Evolutionary conservation across 2,888 invertebrate genomes (phyloP), one percentile per base, ranked within the genome.

Genomic region (Chrysodeixis includens): DNA sequence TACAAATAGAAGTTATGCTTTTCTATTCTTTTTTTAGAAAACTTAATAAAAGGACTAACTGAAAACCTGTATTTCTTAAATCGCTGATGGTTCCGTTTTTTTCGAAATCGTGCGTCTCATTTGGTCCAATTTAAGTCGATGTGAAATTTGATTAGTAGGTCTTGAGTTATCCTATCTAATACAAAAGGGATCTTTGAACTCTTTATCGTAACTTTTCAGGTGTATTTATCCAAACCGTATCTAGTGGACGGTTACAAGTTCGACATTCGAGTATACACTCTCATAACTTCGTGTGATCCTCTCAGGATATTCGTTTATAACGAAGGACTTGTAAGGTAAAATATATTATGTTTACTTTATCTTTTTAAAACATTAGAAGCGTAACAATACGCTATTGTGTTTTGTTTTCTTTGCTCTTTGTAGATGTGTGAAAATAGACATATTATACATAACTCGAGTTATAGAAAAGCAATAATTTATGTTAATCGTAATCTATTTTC

Each of bases 171-270:
- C n/a, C n/a, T n/a, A n/a, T n/a, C n/a, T n/a, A n/a, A n/a, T n/a
- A n/a, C n/a, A n/a, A n/a, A n/a, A n/a, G n/a, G n/a, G n/a, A n/a
- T n/a, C n/a, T n/a, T n/a, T n/a, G n/a, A n/a, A n/a, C n/a, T n/a
- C n/a, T 40, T 40, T 30, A 8, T 44, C 40, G 56, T 20, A 53
- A 20, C 10, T 26, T 91, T 90, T 62, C 81, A 95, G 94, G 93
- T 95, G 18, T 95, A 95, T 78, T 83, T 95, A 46, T 87, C 95
- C 9, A 95, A 97, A 96, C 99, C 99, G 0, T 97, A 97, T 76
- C 95, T 99, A 54, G 97, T 99, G 18, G 98, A 99, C 88, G 98
- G 98, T 1, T 98, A 97, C 89, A 99, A 99, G 93, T 99, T 99
- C 90, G 99, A 99, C 90, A 96, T 99, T 66, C 96, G 99, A 69